Evolutionary conservation across 92 coral and sea anemone genomes (phyloP), one percentile per base, ranked within the genome.

Genomic region (Porites divaricata): DNA sequence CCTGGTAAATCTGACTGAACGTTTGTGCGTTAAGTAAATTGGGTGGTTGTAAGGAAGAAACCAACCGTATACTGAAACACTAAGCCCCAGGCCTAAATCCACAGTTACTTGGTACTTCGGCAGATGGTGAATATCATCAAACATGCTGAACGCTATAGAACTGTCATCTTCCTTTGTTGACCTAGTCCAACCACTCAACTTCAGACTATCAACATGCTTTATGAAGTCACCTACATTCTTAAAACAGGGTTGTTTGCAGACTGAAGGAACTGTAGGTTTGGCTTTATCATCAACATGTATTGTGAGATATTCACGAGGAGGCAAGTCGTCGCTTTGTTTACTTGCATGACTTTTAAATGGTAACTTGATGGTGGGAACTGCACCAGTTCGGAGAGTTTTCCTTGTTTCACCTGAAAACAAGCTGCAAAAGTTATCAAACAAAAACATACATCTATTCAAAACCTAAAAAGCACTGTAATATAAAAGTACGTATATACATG

Each of bases 41-140:
- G 80, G 63, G 76, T 88, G 91, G 64, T 88, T 67, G 79, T 88
- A 85, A 76, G 88, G 91, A 15, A 88, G 86, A 67, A 88, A 88
- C 83, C 88, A 88, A 72, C 91, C 88, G 83, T 74, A 88, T 16
- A 70, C 78, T 28, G 88, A 77, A 61, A 76, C 88, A 74, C 75
- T 67, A 63, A 74, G 63, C 50, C 88, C 83, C 75, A 75, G 80
- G 70, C 83, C 75, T 41, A 67, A 81, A 63, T 88, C 91, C 66
- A 81, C 78, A 17, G 23, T 88, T 48, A 88, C 75, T 21, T 83
- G 85, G 74, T 82, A 88, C 68, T 65, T 74, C 35, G 87, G 88
- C 57, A 88, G 81, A 23, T 70, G 87, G 59, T 81, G 88, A 45
- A 81, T 80, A 28, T 24, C 77, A 58, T 88, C 84, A 88, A 63